These are phyloP conservation scores for Clusia tigrina DNA, from an alignment of 2,888 invertebrate genomes.

Conservation along the genomic window DNA sequence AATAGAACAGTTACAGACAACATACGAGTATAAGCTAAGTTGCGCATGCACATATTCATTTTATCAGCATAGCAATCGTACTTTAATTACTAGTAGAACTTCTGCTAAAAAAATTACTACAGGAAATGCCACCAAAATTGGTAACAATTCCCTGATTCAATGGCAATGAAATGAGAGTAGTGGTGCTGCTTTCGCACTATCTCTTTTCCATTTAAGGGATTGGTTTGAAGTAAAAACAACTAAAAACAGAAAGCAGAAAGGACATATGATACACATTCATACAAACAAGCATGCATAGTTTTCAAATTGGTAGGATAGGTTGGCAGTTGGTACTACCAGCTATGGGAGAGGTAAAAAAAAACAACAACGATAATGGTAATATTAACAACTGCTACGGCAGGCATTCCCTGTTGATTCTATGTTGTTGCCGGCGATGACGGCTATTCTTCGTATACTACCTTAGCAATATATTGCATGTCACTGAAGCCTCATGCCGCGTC, in stretches of 20 bases:
- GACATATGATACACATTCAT: neutral
- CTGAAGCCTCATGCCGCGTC: conserved; percentile 25
- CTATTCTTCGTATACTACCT: conserved; percentile 22
- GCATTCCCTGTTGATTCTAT: neutral
- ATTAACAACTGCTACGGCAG: neutral
- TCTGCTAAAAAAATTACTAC: conserved; percentile 46
- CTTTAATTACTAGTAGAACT: too few relatives aligned
- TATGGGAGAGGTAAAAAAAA: too few relatives aligned
- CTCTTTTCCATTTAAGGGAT: neutral
- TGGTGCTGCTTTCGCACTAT: conserved; percentile 5
- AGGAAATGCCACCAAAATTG: conserved; percentile 33
- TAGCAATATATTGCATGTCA: conserved; percentile 17
- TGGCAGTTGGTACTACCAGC: conserved; percentile 18
- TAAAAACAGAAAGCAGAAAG: neutral
- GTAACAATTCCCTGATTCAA: conserved; percentile 34
- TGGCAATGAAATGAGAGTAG: neutral
- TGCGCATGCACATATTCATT: conserved; percentile 36
- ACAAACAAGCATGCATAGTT: neutral
- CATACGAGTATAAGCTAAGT: too few relatives aligned
- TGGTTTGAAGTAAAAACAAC: neutral
- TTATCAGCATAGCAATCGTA: conserved; percentile 59
- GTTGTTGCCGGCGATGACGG: conserved; percentile 19
- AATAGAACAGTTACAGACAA: too few relatives aligned
- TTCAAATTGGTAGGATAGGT: conserved; percentile 22
- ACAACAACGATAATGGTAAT: conserved; percentile 16